These are phyloP conservation scores for Pollenia labialis DNA, from an alignment of 2,888 invertebrate genomes.

Conservation along the genomic window DNA sequence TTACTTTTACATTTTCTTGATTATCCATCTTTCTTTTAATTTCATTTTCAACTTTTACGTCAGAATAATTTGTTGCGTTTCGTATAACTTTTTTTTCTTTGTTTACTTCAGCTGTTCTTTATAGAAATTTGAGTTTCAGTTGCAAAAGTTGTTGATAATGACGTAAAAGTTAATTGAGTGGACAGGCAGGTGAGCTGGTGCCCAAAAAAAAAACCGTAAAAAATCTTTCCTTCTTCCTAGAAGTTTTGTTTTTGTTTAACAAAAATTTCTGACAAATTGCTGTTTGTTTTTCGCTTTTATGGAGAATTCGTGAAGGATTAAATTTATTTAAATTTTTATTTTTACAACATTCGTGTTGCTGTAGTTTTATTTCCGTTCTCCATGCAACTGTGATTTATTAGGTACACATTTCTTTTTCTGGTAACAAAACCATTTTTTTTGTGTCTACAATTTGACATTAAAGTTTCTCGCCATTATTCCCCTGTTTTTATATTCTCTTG, in stretches of 20 bases:
- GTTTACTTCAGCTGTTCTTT: not conserved
- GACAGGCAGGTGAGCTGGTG: not conserved
- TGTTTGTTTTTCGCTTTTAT: not conserved
- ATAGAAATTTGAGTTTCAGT: not conserved
- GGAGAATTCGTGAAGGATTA: not conserved
- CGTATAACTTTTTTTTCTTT: not conserved
- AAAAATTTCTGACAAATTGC: slow-evolving; percentile 2
- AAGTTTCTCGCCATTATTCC: no score
- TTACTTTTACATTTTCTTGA: no score
- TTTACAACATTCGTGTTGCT: slow-evolving; percentile 27
- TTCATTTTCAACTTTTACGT: not conserved
- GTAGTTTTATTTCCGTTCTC: slow-evolving; percentile 7
- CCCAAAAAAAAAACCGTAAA: not conserved
- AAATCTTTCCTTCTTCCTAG: not conserved
- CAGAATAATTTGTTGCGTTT: slow-evolving; percentile 34
- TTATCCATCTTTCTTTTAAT: no score
- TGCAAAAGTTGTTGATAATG: not conserved
- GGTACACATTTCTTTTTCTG: no score
- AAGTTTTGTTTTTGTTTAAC: not conserved
- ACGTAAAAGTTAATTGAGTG: slow-evolving; percentile 20
- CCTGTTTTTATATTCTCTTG: no score
- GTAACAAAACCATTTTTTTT: no score
- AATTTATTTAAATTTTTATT: slow-evolving; percentile 15
- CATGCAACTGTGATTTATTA: not conserved
- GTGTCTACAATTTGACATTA: no score